Evolutionary conservation across 2,797 vertebrate genomes (phyloP), one percentile per base, ranked within the genome.

Genomic region (Coracias cyanogaster): DNA sequence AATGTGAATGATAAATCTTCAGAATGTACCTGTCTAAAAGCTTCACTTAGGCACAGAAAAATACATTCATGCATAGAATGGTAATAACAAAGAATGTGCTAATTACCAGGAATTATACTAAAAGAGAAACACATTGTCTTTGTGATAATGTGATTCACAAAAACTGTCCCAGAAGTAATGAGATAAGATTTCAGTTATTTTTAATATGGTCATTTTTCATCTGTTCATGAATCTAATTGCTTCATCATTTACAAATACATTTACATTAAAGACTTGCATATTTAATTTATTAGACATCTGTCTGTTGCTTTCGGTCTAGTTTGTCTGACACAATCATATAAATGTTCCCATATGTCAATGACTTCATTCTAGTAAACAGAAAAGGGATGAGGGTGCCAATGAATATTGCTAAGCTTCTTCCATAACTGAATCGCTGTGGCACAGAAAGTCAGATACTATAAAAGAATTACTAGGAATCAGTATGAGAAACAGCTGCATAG

Each of bases 311-410:
- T 92, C 89, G 89, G 85, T 76, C 94, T 93, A 90, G 62, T 15
- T 96, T 92, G 82, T 73, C 86, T 92, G 90, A 94, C 67, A 91
- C 71, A 93, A 79, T 29, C 61, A n/a, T 82, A 65, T 97, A 96
- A 97, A 77, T 82, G 41, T 37, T 97, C 83, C 95, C 97, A 97
- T 83, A 91, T 97, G 96, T 95, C 90, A 94, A 55, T 97, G 86
- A 97, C 92, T 96, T 98, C 96, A 98, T 91, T 93, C 90, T 85
- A 96, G 48, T 82, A 85, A 97, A 86, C 52, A 96, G 62, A 97
- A 96, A 93, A 79, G 57, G 24, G 65, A 76, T 64, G 51, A 91
- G 65, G 52, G 55, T 83, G 89, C 94, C 95, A 98, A 80, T 72
- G 81, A 84, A 82, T 84, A 94, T 94, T 94, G 77, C 61, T 95